Evolutionary conservation across 2,888 invertebrate species (phyloP).

Genomic region (Apamea sordens): DNA sequence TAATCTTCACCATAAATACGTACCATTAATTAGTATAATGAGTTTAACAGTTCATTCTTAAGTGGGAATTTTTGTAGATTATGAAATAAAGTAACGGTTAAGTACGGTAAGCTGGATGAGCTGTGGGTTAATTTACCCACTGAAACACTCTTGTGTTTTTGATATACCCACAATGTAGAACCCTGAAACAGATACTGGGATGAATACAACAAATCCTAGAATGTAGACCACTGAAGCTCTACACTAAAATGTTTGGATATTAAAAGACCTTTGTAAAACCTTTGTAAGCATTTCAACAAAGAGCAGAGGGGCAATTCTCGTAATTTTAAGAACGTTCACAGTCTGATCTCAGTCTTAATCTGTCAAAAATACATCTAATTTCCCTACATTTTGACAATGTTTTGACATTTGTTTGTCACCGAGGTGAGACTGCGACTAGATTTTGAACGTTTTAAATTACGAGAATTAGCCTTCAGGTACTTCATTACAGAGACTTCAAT

Average conservation of each 20-base stretch:
- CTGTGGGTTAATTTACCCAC: neutral
- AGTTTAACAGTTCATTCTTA: slow-evolving; percentile 33
- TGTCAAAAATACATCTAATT: too few relatives aligned
- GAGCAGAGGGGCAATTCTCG: too few relatives aligned
- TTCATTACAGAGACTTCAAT: neutral
- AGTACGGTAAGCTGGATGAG: slow-evolving; percentile 31
- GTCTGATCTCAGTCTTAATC: too few relatives aligned
- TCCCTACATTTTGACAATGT: too few relatives aligned
- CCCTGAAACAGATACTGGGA: neutral
- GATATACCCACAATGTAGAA: slow-evolving; percentile 6
- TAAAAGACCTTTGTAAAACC: neutral
- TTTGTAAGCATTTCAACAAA: neutral
- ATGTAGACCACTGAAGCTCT: neutral
- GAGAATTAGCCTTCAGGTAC: neutral
- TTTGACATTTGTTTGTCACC: too few relatives aligned
- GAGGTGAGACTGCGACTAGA: too few relatives aligned
- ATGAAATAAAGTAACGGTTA: slow-evolving; percentile 25
- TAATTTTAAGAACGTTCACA: too few relatives aligned
- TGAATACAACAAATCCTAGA: neutral
- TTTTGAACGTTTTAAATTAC: too few relatives aligned
- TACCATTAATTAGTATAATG: slow-evolving; percentile 35
- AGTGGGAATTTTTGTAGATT: slow-evolving; percentile 25
- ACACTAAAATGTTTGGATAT: neutral
- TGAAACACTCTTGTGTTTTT: slow-evolving; percentile 16
- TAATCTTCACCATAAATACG: slow-evolving; percentile 40